Conservation (phyloP, 2,113 vertebrate species). For the Coryphaenoides rupestris region DNA sequence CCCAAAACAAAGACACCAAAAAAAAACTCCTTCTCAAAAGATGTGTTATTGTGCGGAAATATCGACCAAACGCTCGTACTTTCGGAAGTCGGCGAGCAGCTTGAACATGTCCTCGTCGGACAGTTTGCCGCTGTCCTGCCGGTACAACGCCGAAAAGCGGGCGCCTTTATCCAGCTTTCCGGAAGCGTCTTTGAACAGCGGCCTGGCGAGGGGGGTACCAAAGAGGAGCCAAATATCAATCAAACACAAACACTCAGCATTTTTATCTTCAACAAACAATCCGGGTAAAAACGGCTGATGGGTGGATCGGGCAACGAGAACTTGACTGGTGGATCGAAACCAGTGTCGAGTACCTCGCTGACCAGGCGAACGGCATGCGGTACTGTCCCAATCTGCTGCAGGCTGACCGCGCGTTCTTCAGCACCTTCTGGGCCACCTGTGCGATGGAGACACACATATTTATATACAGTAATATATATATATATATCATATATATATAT, state of each 20-base stretch:
- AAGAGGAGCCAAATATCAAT: not conserved
- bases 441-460: conserved; percentile 19
- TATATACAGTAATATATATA: too few species aligned
- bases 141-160: conserved; percentile 91
- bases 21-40: not conserved
- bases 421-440: conserved; percentile 90
- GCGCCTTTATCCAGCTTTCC: conserved; percentile 89
- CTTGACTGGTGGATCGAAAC: too few species aligned
- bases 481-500: too few species aligned
- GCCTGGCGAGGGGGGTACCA: conserved; percentile 65
- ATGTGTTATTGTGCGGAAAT: too few species aligned
- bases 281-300: too few species aligned
- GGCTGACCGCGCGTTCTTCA: conserved; percentile 95
- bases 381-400: conserved; percentile 92
- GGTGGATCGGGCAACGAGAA: too few species aligned
- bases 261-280: too few species aligned
- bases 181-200: conserved; percentile 88
- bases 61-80: conserved; percentile 82
- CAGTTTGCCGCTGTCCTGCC: conserved; percentile 94
- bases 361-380: conserved; percentile 97
- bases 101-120: conserved; percentile 97
- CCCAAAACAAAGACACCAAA: not conserved
- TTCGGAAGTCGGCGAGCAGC: conserved; percentile 90
- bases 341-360: conserved; percentile 80
- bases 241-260: conserved; percentile 2